Evolutionary conservation across 2,888 invertebrate species (phyloP), one percentile per base, ranked within the genome.

Genomic region (Agonum fuliginosum): DNA sequence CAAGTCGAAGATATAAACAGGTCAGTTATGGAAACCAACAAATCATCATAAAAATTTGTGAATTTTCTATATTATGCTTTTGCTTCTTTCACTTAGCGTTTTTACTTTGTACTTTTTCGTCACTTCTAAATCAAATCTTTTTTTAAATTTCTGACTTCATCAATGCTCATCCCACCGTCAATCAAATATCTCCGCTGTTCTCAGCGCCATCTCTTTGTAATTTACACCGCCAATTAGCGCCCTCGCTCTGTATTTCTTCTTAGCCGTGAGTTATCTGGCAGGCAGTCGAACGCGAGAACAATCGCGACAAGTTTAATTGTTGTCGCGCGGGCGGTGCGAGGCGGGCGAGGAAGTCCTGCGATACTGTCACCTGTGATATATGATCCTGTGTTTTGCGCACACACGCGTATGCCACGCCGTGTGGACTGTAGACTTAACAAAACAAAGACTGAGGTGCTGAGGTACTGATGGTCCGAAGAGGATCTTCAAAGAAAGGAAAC

Each of bases 351-450:
- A 41, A 37, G 41, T 14, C 12, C 43, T 30, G 41, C 46, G 74
- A 74, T 74, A 74, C 74, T 74, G 74, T 74, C 74, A 74, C 27
- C 65, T 43, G 74, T 74, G 74, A 74, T 74, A 74, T 74, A 74
- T 74, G 74, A 46, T 62, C 74, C 62, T 22, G 27, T 65, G 74
- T 74, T 74, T 74, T 71, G 71, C 65, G 62, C 58, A 34, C 62
- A 65, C 74, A 74, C 73, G 41, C 41, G 22, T 43, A 41, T 54
- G 27, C 27, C 1, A 19, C 6, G 48, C 48, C 20, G 19, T 48
- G 37, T 37, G 46, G 46, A 46, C 46, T 48, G 37, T 37, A 17
- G 46, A 46, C 46, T 46, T 46, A 37, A 46, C 46, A 46, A 46
- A 54, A 54, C 54, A 54, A 54, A 54, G 27, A 54, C n/a, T n/a